Conservation (phyloP, 2,113 vertebrate species). For the Solenodon paradoxus region DNA sequence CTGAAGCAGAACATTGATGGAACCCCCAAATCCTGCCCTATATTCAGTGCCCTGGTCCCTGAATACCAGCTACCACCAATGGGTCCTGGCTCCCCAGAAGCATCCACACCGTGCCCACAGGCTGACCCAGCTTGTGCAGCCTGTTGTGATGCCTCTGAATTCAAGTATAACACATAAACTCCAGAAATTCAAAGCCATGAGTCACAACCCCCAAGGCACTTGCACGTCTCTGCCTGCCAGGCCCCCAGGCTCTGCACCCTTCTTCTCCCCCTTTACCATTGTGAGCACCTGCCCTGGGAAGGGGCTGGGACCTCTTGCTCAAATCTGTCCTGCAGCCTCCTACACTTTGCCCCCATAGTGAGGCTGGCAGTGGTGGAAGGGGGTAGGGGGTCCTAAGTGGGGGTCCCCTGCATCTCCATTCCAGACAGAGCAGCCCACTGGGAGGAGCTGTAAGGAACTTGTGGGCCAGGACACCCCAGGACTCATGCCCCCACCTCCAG, state of each 20-base stretch:
- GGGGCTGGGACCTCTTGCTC: too few species aligned
- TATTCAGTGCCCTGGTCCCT: background rate
- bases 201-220: too few species aligned
- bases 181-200: background rate
- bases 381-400: background rate
- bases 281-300: too few species aligned
- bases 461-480: background rate
- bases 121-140: background rate
- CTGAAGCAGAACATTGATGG: background rate
- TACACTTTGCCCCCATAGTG: background rate
- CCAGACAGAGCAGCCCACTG: background rate
- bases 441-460: background rate
- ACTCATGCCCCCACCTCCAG: background rate
- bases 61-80: too few species aligned
- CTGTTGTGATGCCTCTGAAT: background rate
- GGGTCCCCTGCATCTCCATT: background rate
- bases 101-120: fast-evolving
- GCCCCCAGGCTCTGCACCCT: background rate
- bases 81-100: too few species aligned
- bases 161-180: background rate
- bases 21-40: background rate
- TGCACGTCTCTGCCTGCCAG: too few species aligned
- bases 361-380: background rate
- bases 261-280: background rate
- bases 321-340: background rate